Conservation (phyloP, 2,113 vertebrate species). For the Pycnonotus jocosus region DNA sequence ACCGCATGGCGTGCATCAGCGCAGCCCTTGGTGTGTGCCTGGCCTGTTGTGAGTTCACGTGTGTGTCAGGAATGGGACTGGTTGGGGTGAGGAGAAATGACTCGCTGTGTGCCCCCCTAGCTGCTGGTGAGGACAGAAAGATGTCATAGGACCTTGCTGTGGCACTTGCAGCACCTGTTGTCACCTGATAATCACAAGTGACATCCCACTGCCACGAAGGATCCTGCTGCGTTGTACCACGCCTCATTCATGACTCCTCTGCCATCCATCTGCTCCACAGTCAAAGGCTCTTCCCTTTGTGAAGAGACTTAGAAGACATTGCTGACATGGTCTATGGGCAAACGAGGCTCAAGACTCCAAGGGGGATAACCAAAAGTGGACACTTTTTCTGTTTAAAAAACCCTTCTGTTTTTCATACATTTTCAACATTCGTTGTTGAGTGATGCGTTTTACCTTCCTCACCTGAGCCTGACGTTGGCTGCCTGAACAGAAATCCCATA, state of each 20-base stretch:
- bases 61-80: not conserved
- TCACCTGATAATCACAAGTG: not conserved
- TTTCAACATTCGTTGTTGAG: not conserved
- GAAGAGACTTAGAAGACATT: not conserved
- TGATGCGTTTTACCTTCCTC: not conserved
- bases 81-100: not conserved
- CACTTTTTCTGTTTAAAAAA: not conserved
- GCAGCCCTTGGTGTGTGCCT: no score
- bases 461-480: not conserved
- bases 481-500: not conserved
- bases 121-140: not conserved
- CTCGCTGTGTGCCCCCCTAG: not conserved
- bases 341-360: not conserved
- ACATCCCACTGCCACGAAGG: not conserved
- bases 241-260: not conserved
- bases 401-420: not conserved
- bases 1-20: not conserved
- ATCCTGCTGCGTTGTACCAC: not conserved
- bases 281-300: not conserved
- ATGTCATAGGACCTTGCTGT: not conserved
- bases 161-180: not conserved
- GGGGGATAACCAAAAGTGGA: not conserved
- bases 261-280: not conserved
- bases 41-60: not conserved
- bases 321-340: not conserved